A percentile compares a stretch with the other conserved stretches of the same genome.
Evolutionary conservation across 1,140 invertebrate species (phyloP).

Genomic region (Hesperophylax magnus): DNA sequence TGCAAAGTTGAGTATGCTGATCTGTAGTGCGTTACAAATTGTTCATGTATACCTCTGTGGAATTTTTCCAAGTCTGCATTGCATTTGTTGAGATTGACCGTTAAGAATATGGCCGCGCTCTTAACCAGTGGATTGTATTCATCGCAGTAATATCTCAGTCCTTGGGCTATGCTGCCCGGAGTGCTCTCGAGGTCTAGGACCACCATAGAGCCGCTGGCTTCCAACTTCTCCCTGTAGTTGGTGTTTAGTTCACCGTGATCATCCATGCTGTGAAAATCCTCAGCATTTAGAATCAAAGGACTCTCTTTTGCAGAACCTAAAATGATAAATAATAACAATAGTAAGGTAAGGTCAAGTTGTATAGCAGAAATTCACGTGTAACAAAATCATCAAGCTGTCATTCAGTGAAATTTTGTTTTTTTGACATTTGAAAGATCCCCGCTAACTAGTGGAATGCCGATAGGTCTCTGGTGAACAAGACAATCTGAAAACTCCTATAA

Average conservation of each 20-base stretch:
- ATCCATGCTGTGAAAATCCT: background rate
- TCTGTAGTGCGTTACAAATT: too few species aligned
- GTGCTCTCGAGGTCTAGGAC: slow-evolving; percentile 21
- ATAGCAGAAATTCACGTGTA: too few species aligned
- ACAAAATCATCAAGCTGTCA: too few species aligned
- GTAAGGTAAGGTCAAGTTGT: too few species aligned
- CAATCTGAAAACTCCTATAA: too few species aligned
- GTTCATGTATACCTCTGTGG: background rate
- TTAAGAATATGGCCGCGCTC: slow-evolving; percentile 37
- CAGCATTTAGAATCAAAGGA: slow-evolving; percentile 1
- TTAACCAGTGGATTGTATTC: slow-evolving; percentile 19
- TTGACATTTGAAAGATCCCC: too few species aligned
- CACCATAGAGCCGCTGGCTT: slow-evolving; percentile 11
- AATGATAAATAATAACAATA: background rate
- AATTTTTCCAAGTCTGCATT: background rate
- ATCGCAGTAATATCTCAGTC: slow-evolving; percentile 38
- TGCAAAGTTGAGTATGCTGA: too few species aligned
- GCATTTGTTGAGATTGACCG: slow-evolving; percentile 25
- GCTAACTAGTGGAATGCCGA: too few species aligned
- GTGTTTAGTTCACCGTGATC: slow-evolving; percentile 15
- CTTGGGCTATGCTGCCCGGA: slow-evolving; percentile 29
- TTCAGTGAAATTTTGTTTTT: too few species aligned
- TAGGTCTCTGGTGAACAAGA: too few species aligned
- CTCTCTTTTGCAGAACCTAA: background rate
- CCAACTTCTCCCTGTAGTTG: slow-evolving; percentile 6